A percentile compares a stretch with the other conserved stretches of the same genome.
Evolutionary conservation across 2,888 invertebrate species (phyloP).

Genomic region (Teleiodes luculella): DNA sequence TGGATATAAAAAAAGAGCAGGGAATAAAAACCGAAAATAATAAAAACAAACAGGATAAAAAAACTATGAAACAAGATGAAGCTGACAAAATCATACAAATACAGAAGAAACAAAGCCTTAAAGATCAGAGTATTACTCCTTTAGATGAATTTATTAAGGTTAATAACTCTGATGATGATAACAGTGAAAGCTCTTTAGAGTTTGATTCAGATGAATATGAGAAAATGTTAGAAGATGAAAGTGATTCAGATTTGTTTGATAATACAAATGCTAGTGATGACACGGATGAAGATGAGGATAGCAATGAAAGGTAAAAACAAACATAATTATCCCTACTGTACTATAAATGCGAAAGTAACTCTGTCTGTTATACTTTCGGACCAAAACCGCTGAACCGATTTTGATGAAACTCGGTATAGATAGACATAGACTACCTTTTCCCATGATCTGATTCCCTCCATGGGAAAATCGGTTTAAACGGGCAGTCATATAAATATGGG

Average conservation of each 20-base stretch:
- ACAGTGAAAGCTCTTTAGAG: conserved; percentile 49
- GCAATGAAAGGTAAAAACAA: conserved; percentile 27
- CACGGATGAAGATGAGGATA: conserved; percentile 18
- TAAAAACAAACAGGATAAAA: background rate
- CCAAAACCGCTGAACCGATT: too few relatives aligned
- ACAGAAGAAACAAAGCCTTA: conserved; percentile 42
- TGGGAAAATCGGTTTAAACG: too few relatives aligned
- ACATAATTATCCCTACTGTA: background rate
- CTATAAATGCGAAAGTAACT: too few relatives aligned
- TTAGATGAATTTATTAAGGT: conserved; percentile 51
- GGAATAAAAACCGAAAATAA: too few relatives aligned
- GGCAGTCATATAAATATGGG: too few relatives aligned
- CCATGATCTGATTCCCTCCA: too few relatives aligned
- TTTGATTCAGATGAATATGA: conserved; percentile 69
- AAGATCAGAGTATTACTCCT: conserved; percentile 45
- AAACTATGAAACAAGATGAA: conserved; percentile 5
- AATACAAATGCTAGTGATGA: conserved; percentile 26
- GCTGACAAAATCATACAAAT: conserved; percentile 39
- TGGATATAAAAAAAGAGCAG: background rate
- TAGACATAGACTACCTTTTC: too few relatives aligned
- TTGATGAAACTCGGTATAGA: too few relatives aligned
- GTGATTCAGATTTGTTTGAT: conserved; percentile 25
- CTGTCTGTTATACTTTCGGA: too few relatives aligned
- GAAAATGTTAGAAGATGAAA: conserved; percentile 45
- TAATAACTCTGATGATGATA: conserved; percentile 35